Percentiles rank a stretch among this genome's conserved stretches.
Evolutionary conservation across 2,113 vertebrate species (phyloP).

Genomic region (Bolborhynchus lineola): DNA sequence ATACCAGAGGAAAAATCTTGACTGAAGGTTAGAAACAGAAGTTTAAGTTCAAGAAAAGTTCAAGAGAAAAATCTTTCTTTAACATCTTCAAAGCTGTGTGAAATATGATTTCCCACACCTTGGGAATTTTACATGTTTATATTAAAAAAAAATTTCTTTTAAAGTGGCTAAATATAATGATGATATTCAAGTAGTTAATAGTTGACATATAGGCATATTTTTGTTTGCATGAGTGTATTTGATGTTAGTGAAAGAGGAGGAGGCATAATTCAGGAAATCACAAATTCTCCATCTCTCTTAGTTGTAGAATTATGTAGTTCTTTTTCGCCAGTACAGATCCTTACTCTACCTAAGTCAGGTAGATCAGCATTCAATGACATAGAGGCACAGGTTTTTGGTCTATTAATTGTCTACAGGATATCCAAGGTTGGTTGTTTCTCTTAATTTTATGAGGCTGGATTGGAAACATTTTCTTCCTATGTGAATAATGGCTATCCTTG

Average conservation of each 20-base stretch:
- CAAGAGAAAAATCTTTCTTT: neutral
- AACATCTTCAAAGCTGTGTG: neutral
- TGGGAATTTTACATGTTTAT: neutral
- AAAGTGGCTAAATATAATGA: neutral
- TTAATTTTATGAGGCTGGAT: neutral
- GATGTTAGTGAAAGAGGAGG: neutral
- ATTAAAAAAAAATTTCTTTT: neutral
- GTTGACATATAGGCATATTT: neutral
- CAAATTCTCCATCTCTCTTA: neutral
- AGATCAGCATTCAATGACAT: neutral
- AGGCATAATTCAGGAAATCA: neutral
- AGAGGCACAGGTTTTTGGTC: neutral
- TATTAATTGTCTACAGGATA: neutral
- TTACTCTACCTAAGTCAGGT: neutral
- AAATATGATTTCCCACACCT: neutral
- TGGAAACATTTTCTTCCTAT: neutral
- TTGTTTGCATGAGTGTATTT: neutral
- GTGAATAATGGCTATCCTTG: neutral
- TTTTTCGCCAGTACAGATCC: neutral
- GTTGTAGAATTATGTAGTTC: neutral
- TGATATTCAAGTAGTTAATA: neutral
- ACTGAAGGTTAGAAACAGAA: neutral
- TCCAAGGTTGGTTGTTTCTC: neutral
- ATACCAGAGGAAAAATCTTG: neutral
- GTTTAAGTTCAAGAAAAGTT: neutral